Evolutionary conservation across 2,888 invertebrate species (phyloP).

Genomic region (Gasteruption jaculator): DNA sequence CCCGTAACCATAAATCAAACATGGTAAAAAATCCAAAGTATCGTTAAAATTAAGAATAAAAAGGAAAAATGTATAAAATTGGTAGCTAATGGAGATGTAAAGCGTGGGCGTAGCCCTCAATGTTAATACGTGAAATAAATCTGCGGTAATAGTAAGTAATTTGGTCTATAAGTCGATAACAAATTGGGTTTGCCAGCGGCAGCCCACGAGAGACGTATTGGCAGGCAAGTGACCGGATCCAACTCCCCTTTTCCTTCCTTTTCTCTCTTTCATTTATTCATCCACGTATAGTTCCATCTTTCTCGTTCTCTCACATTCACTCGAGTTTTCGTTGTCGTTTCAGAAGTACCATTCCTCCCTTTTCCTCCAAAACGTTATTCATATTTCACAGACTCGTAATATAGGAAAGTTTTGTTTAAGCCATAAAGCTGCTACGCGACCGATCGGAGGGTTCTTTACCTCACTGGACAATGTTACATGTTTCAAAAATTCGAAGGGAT

Average conservation of each 20-base stretch:
- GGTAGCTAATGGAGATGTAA: constrained; percentile 49
- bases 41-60: too few relatives aligned
- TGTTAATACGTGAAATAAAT: constrained; percentile 51
- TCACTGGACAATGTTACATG: constrained; percentile 31
- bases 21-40: too few relatives aligned
- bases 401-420: constrained; percentile 51
- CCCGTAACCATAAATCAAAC: too few relatives aligned
- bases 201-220: constrained; percentile 41
- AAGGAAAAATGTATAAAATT: too few relatives aligned
- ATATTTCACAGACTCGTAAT: constrained; percentile 50
- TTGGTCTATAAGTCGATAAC: constrained; percentile 52
- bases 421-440: constrained; percentile 49
- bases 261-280: constrained; percentile 15
- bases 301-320: constrained; percentile 12
- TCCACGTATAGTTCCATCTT: not conserved
- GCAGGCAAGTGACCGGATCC: constrained; percentile 48
- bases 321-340: constrained; percentile 10
- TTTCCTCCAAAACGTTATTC: constrained; percentile 42
- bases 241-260: constrained; percentile 27
- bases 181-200: constrained; percentile 50
- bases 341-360: constrained; percentile 28
- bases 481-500: too few relatives aligned
- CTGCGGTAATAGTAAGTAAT: constrained; percentile 52
- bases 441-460: constrained; percentile 35
- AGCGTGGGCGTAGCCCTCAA: constrained; percentile 37